Evolutionary conservation across 2,113 vertebrate genomes (phyloP).

Genomic region (Thamnaconus septentrionalis): DNA sequence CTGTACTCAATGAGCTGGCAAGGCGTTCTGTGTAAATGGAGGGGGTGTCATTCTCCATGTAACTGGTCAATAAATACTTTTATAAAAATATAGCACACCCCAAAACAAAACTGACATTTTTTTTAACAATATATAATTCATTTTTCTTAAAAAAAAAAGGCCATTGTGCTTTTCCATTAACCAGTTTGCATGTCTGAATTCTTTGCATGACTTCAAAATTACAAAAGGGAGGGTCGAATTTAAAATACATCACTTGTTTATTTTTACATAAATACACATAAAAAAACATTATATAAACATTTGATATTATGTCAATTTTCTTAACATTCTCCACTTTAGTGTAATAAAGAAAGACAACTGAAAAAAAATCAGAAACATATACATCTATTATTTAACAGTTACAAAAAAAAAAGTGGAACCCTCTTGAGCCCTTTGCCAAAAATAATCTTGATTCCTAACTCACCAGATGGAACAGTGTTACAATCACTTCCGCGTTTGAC

Average conservation of each 20-base stretch:
- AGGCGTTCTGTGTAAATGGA: too few relatives aligned
- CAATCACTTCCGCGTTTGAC: conserved; percentile 40
- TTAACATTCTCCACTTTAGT: conserved; percentile 37
- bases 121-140: too few relatives aligned
- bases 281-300: conserved; percentile 65
- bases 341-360: conserved; percentile 1
- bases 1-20: too few relatives aligned
- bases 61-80: too few relatives aligned
- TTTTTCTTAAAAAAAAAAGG: too few relatives aligned
- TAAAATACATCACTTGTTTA: conserved; percentile 57
- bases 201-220: too few relatives aligned
- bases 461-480: conserved; percentile 48
- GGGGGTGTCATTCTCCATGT: too few relatives aligned
- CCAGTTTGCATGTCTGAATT: too few relatives aligned
- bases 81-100: too few relatives aligned
- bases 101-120: too few relatives aligned
- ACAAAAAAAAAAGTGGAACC: background rate
- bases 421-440: background rate
- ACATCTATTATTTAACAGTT: conserved; percentile 6
- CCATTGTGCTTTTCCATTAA: too few relatives aligned
- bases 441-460: conserved; percentile 40
- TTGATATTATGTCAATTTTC: conserved; percentile 41
- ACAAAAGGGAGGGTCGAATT: conserved; percentile 1
- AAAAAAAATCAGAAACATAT: background rate
- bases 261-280: conserved; percentile 76